phyloP scores from a whole-genome alignment of 2,888 invertebrate species.

The Cylloceria caligata region DNA sequence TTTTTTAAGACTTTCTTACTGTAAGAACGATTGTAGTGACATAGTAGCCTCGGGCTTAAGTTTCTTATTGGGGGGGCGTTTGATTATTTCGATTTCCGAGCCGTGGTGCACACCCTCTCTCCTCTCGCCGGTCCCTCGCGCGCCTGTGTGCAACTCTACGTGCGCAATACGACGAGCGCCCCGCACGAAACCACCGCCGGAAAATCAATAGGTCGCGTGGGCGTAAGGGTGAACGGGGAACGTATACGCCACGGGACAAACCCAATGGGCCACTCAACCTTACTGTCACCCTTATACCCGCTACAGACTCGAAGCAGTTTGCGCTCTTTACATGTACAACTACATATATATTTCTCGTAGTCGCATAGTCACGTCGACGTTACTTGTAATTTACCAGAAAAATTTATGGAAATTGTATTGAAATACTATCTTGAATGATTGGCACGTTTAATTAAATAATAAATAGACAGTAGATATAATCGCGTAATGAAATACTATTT shows the following conservation, averaged over 20 bases:
- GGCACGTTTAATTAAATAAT: neutral
- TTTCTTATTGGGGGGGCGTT: slow-evolving; percentile 72
- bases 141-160: slow-evolving; percentile 76
- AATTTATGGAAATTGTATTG: neutral
- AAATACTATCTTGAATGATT: neutral
- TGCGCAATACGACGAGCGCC: slow-evolving; percentile 77
- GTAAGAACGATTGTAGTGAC: slow-evolving; percentile 22
- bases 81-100: slow-evolving; percentile 73
- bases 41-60: slow-evolving; percentile 59
- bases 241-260: slow-evolving; percentile 49
- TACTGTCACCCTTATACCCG: neutral
- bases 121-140: slow-evolving; percentile 50
- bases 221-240: slow-evolving; percentile 63
- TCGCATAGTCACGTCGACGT: too few relatives aligned
- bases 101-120: slow-evolving; percentile 74
- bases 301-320: neutral
- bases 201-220: slow-evolving; percentile 81
- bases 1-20: neutral
- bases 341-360: neutral
- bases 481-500: neutral
- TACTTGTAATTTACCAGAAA: neutral
- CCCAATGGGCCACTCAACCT: slow-evolving; percentile 61
- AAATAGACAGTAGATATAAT: neutral
- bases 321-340: slow-evolving; percentile 5
- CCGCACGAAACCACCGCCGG: slow-evolving; percentile 71